A percentile compares a stretch with the other conserved stretches of the same genome.
These are phyloP conservation scores for Campylomormyrus tamandua DNA, from an alignment of 2,113 vertebrate species.

Conservation along the genomic window DNA sequence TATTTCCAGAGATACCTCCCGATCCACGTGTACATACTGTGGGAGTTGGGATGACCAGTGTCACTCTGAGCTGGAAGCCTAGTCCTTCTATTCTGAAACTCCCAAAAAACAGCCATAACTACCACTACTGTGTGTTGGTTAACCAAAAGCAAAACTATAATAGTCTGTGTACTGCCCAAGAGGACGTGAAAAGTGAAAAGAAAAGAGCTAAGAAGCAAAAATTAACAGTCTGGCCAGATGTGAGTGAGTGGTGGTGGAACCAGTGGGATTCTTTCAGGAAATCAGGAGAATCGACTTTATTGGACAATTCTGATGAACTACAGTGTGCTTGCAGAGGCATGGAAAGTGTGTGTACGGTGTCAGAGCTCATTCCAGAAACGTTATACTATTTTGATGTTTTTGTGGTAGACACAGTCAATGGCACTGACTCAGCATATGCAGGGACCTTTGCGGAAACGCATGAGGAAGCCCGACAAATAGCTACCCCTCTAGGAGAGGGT, in stretches of 20 bases:
- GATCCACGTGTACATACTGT: conserved; percentile 68
- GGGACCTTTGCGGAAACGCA: conserved; percentile 71
- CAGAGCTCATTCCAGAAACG: conserved; percentile 67
- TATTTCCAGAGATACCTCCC: conserved; percentile 69
- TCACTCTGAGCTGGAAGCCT: conserved; percentile 74
- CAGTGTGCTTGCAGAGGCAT: conserved; percentile 67
- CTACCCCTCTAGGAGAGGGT: conserved; percentile 64
- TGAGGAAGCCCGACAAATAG: conserved; percentile 60
- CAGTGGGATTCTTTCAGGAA: conserved; percentile 49
- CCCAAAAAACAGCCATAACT: conserved; percentile 42
- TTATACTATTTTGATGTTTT: conserved; percentile 82
- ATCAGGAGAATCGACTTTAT: conserved; percentile 20
- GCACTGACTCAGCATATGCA: conserved; percentile 66
- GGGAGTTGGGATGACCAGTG: conserved; percentile 69
- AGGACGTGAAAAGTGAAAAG: conserved; percentile 33
- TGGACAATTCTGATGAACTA: conserved; percentile 45
- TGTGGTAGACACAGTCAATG: conserved; percentile 66
- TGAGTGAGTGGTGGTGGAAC: conserved; percentile 62
- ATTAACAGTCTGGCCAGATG: conserved; percentile 46
- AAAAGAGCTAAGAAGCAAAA: conserved; percentile 40
- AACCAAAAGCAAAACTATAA: conserved; percentile 73
- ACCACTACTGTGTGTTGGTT: conserved; percentile 75
- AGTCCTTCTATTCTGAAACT: conserved; percentile 59
- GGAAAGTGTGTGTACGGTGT: conserved; percentile 70
- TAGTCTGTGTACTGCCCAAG: conserved; percentile 69